These are phyloP conservation scores for Florisuga fusca DNA, from an alignment of 2,797 vertebrate species.

Conservation along the genomic window DNA sequence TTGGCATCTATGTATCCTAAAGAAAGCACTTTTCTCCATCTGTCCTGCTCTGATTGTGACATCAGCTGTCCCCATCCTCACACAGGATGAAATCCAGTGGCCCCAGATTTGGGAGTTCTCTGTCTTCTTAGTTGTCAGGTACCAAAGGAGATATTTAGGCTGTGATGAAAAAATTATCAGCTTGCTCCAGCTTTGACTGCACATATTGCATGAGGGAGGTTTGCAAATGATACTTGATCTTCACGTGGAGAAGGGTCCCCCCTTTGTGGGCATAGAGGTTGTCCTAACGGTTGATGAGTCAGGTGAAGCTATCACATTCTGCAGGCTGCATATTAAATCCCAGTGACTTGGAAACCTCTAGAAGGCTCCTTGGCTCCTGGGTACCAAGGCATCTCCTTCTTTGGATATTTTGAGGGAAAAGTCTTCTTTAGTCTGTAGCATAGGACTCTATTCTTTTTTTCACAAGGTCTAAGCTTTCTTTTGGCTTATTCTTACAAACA, in stretches of 20 bases:
- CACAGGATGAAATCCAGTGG: not conserved
- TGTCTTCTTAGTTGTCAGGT: not conserved
- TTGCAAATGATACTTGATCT: not conserved
- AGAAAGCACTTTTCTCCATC: not conserved
- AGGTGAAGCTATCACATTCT: not conserved
- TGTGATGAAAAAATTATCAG: not conserved
- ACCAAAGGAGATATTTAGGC: not conserved
- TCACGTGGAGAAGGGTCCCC: not conserved
- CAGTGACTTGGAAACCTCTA: not conserved
- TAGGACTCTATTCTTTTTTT: not conserved
- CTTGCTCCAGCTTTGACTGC: not conserved
- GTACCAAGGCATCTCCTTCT: not conserved
- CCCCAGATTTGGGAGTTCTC: not conserved
- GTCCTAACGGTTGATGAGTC: not conserved
- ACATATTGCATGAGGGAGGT: not conserved
- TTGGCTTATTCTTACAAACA: not conserved
- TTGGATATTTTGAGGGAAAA: not conserved
- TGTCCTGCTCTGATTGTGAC: not conserved
- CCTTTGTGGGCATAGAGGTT: not conserved
- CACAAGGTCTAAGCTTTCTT: not conserved
- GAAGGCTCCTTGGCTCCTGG: not conserved
- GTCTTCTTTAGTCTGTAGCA: not conserved
- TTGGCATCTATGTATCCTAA: not conserved
- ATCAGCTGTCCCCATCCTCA: not conserved
- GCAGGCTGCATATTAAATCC: not conserved